Evolutionary conservation across 1,140 invertebrate species (phyloP), one percentile per base, ranked within the genome.

Genomic region (Nebria ingens): DNA sequence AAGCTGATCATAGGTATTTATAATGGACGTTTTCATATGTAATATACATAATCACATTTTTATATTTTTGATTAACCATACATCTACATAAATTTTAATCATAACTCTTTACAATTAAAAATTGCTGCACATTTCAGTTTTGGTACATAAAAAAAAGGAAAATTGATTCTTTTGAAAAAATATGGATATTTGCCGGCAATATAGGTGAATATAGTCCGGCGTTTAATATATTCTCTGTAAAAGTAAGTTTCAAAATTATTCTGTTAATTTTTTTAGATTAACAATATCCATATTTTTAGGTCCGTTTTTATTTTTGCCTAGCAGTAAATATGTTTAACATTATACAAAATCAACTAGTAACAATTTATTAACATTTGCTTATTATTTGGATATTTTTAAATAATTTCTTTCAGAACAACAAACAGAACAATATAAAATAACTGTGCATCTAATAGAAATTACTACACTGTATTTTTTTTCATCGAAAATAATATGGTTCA

Each of bases 51-150:
- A 45, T 45, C 40, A 45, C 40, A 45, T 12, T 45, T 45, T 45
- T 45, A 45, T 45, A 45, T 45, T 45, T 45, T 45, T 45, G 40
- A 45, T 45, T 45, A 45, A 45, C 40, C 40, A 45, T 45, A 45
- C 40, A 45, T 45, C 40, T 45, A 45, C 40, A 45, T 45, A 45
- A 45, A 45, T 45, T 45, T 45, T 45, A 45, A 45, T 45, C 40
- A 45, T 45, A 45, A 45, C 40, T 45, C 40, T 45, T 45, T 17
- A 45, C 40, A 45, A 45, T 45, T 45, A 45, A 45, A 45, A 45
- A 45, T 45, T 45, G 40, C 17, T 45, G 9, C 40, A 45, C 40
- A 45, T 45, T 17, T 12, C 17, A 4, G 25, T 34, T 45, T 45
- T 11, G 17, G 40, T 9, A 12, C 9, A 12, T 45, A 12, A 45